These are phyloP conservation scores for Mirounga angustirostris DNA, from an alignment of 2,113 vertebrate genomes.

Conservation along the genomic window DNA sequence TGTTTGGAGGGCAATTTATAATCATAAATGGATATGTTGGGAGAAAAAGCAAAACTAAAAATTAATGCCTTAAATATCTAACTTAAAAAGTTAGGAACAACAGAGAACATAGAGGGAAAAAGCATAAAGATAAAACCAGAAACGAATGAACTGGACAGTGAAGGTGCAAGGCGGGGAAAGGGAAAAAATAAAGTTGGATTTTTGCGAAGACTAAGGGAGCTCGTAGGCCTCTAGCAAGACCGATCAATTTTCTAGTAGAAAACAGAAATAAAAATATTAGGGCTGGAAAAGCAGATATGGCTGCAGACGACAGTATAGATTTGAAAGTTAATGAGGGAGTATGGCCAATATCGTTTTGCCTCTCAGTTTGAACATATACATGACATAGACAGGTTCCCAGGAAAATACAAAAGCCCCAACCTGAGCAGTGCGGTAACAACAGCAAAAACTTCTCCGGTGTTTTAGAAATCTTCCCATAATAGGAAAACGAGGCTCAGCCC, in stretches of 20 bases:
- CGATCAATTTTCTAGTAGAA: neutral
- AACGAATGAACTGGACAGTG: neutral
- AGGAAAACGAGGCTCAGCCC: neutral
- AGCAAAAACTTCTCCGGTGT: neutral
- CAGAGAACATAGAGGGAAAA: neutral
- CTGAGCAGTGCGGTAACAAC: neutral
- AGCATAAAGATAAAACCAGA: neutral
- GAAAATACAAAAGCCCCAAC: neutral
- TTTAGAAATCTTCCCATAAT: neutral
- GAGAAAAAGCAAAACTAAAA: neutral
- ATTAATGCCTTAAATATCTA: neutral
- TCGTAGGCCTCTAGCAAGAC: neutral
- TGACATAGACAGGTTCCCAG: neutral
- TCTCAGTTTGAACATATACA: neutral
- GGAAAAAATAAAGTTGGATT: neutral
- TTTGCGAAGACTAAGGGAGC: neutral
- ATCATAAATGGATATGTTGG: neutral
- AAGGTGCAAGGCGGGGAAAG: neutral
- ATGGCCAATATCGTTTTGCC: neutral
- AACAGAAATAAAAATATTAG: neutral
- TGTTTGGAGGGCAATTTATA: neutral
- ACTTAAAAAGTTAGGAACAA: neutral
- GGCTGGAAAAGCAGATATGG: neutral
- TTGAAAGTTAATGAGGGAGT: neutral
- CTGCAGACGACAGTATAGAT: neutral